These are phyloP conservation scores for Cistogaster globosa DNA, from an alignment of 2,888 invertebrate species.

Conservation along the genomic window DNA sequence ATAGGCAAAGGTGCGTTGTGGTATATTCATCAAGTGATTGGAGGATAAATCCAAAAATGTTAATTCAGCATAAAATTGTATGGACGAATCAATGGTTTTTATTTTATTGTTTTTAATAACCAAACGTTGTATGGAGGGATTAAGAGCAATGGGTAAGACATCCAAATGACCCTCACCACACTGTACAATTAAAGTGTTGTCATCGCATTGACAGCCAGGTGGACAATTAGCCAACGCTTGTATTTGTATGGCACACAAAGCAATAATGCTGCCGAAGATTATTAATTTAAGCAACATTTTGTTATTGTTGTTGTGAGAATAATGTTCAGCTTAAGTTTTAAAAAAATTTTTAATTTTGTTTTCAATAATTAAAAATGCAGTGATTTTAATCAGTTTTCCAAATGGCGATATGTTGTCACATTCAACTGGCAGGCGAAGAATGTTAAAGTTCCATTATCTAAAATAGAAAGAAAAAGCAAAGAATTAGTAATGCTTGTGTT, in stretches of 20 bases:
- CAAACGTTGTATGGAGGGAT: slow-evolving; percentile 94
- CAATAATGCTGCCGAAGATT: slow-evolving; percentile 34
- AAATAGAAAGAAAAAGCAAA: slow-evolving; percentile 18
- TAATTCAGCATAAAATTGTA: slow-evolving; percentile 93
- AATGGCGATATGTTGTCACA: slow-evolving; percentile 24
- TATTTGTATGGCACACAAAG: slow-evolving; percentile 10
- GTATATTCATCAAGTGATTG: slow-evolving; percentile 92
- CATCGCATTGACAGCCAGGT: slow-evolving; percentile 93
- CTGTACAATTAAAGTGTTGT: slow-evolving; percentile 92
- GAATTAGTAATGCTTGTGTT: slow-evolving; percentile 4
- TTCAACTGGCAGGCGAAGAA: slow-evolving; percentile 7
- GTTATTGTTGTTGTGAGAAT: background rate
- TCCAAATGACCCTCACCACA: slow-evolving; percentile 94
- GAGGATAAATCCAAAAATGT: slow-evolving; percentile 92
- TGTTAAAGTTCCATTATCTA: slow-evolving; percentile 72
- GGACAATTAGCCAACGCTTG: slow-evolving; percentile 89
- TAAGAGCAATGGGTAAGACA: slow-evolving; percentile 94
- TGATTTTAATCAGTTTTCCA: slow-evolving; percentile 19
- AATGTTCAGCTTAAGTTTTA: background rate
- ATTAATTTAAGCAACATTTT: slow-evolving; percentile 50
- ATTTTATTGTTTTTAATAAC: slow-evolving; percentile 93
- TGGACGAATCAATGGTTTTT: slow-evolving; percentile 93
- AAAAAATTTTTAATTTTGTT: background rate
- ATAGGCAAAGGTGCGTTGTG: slow-evolving; percentile 90
- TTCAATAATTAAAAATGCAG: background rate